A percentile compares a stretch with the other conserved stretches of the same genome.
Evolutionary conservation across 2,113 vertebrate genomes (phyloP).

Genomic region (Tapirus terrestris): DNA sequence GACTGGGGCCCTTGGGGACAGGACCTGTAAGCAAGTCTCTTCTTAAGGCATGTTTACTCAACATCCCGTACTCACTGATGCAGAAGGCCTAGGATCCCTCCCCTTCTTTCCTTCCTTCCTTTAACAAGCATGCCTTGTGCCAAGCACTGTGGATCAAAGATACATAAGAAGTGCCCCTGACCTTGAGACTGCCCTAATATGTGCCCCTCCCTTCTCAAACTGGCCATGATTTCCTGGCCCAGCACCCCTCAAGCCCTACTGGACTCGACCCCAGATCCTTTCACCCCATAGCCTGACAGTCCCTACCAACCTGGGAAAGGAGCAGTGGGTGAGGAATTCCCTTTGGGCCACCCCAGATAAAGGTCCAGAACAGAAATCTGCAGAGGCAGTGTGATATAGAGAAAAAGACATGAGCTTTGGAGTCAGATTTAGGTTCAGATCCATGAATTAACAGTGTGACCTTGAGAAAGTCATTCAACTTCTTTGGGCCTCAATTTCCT

Average conservation of each 20-base stretch:
- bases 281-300: neutral
- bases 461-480: conserved; percentile 77
- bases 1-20: neutral
- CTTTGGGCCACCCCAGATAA: neutral
- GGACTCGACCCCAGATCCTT: neutral
- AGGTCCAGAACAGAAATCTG: conserved; percentile 8
- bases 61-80: neutral
- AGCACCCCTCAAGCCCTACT: neutral
- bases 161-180: conserved; percentile 38
- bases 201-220: conserved; percentile 31
- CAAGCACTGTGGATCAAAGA: conserved; percentile 34
- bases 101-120: neutral
- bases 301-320: neutral
- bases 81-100: neutral
- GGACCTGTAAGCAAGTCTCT: neutral
- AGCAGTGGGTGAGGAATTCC: neutral
- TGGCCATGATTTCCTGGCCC: neutral
- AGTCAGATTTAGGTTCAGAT: conserved; percentile 8
- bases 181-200: conserved; percentile 63
- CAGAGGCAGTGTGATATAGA: neutral
- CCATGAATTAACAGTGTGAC: conserved; percentile 59
- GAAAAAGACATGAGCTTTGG: neutral
- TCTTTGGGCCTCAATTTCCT: conserved; percentile 64
- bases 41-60: neutral
- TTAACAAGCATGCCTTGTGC: neutral